phyloP scores from a whole-genome alignment of 2,113 vertebrate genomes.

The Pseudorasbora parva region DNA sequence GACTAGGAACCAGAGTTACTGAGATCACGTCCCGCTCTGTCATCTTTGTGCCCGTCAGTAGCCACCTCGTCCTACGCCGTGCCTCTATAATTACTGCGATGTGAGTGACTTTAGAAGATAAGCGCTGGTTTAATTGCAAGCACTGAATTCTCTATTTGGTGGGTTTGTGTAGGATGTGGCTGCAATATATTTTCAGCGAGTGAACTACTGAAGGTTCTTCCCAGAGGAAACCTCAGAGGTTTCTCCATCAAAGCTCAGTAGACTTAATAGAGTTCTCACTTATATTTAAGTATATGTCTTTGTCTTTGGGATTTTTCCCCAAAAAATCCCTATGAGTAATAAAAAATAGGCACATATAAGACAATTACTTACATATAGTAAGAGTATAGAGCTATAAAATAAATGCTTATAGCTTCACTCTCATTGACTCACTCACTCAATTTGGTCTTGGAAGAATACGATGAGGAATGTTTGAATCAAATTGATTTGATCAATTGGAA shows the following conservation, averaged over 20 bases:
- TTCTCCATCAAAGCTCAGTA: neutral
- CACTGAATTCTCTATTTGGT: neutral
- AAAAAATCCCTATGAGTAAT: neutral
- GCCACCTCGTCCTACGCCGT: neutral
- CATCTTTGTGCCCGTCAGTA: slow-evolving; percentile 18
- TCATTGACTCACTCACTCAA: too few relatives aligned
- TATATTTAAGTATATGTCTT: slow-evolving; percentile 13
- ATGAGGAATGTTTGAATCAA: neutral
- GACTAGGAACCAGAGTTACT: neutral
- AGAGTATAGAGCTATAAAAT: too few relatives aligned
- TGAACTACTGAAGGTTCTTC: neutral
- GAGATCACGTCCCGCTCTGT: neutral
- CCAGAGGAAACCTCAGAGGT: slow-evolving; percentile 6
- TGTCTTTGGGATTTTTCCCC: neutral
- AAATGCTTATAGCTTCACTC: too few relatives aligned
- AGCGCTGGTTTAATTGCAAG: neutral
- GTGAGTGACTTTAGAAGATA: neutral
- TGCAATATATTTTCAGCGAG: slow-evolving; percentile 10
- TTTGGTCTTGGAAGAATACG: too few relatives aligned
- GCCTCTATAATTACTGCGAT: neutral
- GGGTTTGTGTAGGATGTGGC: slow-evolving; percentile 25
- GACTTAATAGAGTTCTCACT: neutral
- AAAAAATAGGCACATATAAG: neutral
- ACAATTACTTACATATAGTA: neutral
- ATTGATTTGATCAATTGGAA: neutral